These are phyloP conservation scores for Melanotaenia nigrans DNA, from an alignment of 2,797 vertebrate genomes.

Conservation along the genomic window DNA sequence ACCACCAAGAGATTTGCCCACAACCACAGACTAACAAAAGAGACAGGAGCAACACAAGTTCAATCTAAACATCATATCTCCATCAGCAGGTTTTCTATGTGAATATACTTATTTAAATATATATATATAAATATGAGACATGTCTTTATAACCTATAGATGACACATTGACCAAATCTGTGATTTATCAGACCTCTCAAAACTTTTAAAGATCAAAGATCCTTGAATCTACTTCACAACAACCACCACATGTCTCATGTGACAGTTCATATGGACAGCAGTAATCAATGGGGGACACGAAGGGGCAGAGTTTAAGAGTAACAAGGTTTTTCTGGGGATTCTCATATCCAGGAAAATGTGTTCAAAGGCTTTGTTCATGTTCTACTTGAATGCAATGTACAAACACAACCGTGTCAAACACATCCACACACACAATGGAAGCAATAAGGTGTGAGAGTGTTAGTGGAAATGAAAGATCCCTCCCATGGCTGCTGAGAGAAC, in stretches of 20 bases:
- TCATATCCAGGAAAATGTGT: constrained; percentile 19
- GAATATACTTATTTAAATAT: not conserved
- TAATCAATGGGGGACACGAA: not conserved
- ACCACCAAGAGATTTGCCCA: constrained; percentile 22
- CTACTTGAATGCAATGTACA: constrained; percentile 1
- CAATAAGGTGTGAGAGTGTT: constrained; percentile 28
- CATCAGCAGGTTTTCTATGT: not conserved
- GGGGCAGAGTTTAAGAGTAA: constrained; percentile 38
- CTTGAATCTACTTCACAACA: not conserved
- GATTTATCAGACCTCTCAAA: constrained; percentile 13
- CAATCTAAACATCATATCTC: not conserved
- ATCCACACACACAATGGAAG: constrained; percentile 50
- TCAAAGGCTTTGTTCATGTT: not conserved
- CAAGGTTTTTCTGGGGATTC: constrained; percentile 3
- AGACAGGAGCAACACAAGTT: constrained; percentile 6
- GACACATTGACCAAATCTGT: not conserved
- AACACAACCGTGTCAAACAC: constrained; percentile 18
- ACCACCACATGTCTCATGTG: not conserved
- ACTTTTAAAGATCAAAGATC: constrained; percentile 9
- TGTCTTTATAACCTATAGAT: not conserved
- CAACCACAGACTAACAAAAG: constrained; percentile 15
- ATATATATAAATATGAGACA: too few relatives aligned
- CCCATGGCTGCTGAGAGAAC: constrained; percentile 46
- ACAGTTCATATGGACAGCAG: constrained; percentile 17
- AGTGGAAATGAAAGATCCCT: constrained; percentile 23